Evolutionary conservation across 2,113 vertebrate species (phyloP).

Genomic region (Naja naja): DNA sequence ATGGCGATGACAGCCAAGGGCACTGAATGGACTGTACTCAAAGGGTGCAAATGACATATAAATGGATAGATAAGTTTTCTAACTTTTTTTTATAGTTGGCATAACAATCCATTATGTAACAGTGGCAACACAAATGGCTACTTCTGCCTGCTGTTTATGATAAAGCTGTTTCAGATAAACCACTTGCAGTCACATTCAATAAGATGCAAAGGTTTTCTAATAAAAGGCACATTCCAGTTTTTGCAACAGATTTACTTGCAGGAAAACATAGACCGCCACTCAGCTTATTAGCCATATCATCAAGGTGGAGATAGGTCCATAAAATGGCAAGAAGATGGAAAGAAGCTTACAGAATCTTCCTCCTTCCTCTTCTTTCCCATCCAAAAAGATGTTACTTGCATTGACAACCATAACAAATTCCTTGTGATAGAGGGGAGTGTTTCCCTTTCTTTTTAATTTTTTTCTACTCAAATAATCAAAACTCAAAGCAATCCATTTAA

Average conservation of each 20-base stretch:
- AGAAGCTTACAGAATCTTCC: background rate
- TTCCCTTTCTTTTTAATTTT: background rate
- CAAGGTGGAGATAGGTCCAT: background rate
- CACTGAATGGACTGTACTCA: background rate
- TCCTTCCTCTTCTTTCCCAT: background rate
- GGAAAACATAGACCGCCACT: background rate
- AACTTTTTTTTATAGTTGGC: background rate
- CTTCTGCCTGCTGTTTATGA: constrained; percentile 1
- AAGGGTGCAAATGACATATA: background rate
- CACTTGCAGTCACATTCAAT: background rate
- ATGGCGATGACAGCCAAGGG: background rate
- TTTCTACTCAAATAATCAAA: background rate
- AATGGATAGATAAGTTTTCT: background rate
- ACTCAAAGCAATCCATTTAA: background rate
- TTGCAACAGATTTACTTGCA: background rate
- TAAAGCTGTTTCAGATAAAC: background rate
- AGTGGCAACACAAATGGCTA: background rate
- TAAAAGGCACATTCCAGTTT: background rate
- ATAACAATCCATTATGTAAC: constrained; percentile 12
- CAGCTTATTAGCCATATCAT: background rate
- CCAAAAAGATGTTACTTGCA: background rate
- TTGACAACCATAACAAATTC: background rate
- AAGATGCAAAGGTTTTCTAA: background rate
- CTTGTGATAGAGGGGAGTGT: background rate
- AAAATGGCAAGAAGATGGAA: constrained; percentile 6